Percentiles rank a stretch among this genome's conserved stretches.
Evolutionary conservation across 1,140 invertebrate species (phyloP).

Genomic region (Aphaenogaster rudis): DNA sequence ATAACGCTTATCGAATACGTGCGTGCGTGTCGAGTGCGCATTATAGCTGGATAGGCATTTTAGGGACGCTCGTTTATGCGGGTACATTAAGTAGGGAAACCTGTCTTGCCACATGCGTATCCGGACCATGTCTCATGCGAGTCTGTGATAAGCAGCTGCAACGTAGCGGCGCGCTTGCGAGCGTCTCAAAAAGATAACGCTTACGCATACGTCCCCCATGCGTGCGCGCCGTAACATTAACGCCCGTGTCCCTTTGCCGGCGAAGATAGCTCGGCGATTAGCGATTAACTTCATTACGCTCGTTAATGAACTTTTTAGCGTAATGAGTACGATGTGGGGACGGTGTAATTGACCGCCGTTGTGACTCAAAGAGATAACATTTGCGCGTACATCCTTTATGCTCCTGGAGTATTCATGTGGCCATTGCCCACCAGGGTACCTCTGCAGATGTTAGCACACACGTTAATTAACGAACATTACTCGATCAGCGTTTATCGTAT

Average conservation of each 20-base stretch:
- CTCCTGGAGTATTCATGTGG: conserved; percentile 11
- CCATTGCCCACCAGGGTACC: not conserved
- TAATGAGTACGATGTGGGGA: conserved; percentile 55
- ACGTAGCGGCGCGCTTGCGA: conserved; percentile 8
- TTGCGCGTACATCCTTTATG: conserved; percentile 43
- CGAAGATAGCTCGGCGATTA: conserved; percentile 66
- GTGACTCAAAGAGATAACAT: conserved; percentile 60
- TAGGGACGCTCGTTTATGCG: conserved; percentile 69
- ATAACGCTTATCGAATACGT: conserved; percentile 48
- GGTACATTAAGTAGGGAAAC: conserved; percentile 73
- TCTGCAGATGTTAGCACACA: not conserved
- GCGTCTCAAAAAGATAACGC: conserved; percentile 52
- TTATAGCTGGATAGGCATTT: conserved; percentile 40
- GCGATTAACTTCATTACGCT: conserved; percentile 70
- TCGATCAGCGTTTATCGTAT: conserved; percentile 6
- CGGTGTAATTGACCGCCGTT: conserved; percentile 50
- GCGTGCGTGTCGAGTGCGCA: conserved; percentile 29
- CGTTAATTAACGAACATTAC: conserved; percentile 34
- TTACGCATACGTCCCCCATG: conserved; percentile 21
- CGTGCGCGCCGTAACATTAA: not conserved
- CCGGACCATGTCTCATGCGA: conserved; percentile 72
- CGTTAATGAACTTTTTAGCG: conserved; percentile 62
- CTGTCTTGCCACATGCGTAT: conserved; percentile 63
- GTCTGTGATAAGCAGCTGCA: conserved; percentile 57
- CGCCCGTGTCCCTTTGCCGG: conserved; percentile 25